Evolutionary conservation across 2,888 invertebrate species (phyloP).

Genomic region (Chrysolina haemoptera): DNA sequence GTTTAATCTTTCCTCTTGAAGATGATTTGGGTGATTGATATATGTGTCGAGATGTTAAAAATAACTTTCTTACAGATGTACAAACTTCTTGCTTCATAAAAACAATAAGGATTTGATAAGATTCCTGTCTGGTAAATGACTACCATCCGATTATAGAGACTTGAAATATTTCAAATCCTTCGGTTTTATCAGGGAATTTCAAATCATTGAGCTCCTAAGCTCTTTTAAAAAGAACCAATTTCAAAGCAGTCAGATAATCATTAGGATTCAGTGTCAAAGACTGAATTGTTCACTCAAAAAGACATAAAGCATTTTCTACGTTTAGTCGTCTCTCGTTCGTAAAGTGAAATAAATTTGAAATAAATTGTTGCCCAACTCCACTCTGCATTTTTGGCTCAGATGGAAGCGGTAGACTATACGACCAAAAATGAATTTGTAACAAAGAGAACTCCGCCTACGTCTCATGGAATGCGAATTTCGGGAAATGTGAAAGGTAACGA

Average conservation of each 20-base stretch:
- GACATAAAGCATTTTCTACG: neutral
- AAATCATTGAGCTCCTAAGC: neutral
- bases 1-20: too few relatives aligned
- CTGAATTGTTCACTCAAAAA: neutral
- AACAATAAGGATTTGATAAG: too few relatives aligned
- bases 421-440: neutral
- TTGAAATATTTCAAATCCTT: neutral
- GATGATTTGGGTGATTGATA: too few relatives aligned
- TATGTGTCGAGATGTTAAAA: too few relatives aligned
- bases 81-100: too few relatives aligned
- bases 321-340: neutral
- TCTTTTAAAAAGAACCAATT: neutral
- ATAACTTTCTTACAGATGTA: too few relatives aligned
- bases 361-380: neutral
- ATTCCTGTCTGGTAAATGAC: too few relatives aligned
- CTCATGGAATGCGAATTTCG: neutral
- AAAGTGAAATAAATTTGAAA: constrained; percentile 5
- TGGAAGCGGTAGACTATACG: neutral
- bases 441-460: neutral
- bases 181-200: neutral
- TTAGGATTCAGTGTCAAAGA: neutral
- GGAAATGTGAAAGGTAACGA: too few relatives aligned
- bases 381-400: neutral
- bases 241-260: neutral
- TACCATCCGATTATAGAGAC: neutral